These are phyloP conservation scores for Cataglyphis altisquamis DNA, from an alignment of 2,888 invertebrate species.

Conservation along the genomic window DNA sequence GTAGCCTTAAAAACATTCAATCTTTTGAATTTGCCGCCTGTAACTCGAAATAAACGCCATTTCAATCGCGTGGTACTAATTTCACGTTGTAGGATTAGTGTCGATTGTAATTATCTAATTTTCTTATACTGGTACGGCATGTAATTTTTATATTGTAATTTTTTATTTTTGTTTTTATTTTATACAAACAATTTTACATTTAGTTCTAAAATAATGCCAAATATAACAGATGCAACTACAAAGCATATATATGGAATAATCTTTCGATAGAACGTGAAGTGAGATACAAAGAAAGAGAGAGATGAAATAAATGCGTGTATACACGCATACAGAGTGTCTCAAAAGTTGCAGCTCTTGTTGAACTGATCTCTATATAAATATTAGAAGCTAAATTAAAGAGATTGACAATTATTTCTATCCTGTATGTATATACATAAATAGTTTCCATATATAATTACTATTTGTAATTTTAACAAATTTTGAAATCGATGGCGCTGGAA, in stretches of 20 bases:
- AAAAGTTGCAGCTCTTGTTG: not conserved
- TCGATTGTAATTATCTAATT: not conserved
- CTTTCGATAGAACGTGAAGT: constrained; percentile 37
- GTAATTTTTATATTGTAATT: not conserved
- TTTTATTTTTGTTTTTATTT: no score
- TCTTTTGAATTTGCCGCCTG: constrained; percentile 11
- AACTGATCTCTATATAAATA: not conserved
- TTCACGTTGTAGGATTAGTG: not conserved
- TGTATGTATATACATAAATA: not conserved
- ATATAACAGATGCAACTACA: not conserved
- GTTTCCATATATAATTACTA: not conserved
- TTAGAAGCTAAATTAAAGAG: not conserved
- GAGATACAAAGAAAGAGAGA: constrained; percentile 6
- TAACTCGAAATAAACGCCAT: not conserved
- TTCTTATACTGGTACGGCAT: not conserved
- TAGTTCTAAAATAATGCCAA: not conserved
- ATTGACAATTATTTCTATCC: not conserved
- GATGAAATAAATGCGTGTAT: constrained; percentile 17
- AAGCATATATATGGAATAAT: not conserved
- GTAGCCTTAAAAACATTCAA: no score
- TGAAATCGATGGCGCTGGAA: not conserved
- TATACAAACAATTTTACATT: not conserved
- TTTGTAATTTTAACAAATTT: not conserved
- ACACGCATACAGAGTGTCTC: not conserved
- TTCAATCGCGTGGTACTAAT: not conserved